Evolutionary conservation across 2,888 invertebrate species (phyloP).

Genomic region (Hemithea aestivaria): DNA sequence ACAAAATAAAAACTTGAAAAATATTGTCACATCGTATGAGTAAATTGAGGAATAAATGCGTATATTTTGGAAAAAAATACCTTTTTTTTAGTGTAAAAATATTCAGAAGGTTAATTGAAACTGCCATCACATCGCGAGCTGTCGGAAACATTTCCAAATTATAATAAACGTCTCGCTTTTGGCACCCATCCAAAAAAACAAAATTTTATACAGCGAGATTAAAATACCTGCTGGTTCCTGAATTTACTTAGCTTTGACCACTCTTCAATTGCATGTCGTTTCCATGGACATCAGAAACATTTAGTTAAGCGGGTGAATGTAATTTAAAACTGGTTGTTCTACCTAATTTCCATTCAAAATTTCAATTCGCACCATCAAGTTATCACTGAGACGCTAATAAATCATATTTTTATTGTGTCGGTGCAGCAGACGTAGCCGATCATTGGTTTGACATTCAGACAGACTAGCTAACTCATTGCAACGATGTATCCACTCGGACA

Average conservation of each 20-base stretch:
- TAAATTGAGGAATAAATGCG: no score
- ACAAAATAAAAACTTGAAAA: no score
- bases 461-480: slow-evolving; percentile 73
- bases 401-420: slow-evolving; percentile 73
- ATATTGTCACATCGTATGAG: no score
- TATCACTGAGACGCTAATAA: slow-evolving; percentile 72
- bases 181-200: slow-evolving; percentile 8
- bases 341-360: slow-evolving; percentile 22
- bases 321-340: no score
- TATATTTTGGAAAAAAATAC: no score
- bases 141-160: slow-evolving; percentile 12
- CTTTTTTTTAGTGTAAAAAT: slow-evolving; percentile 6
- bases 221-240: no score
- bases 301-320: no score
- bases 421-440: slow-evolving; percentile 65
- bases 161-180: slow-evolving; percentile 10
- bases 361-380: slow-evolving; percentile 53
- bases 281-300: slow-evolving; percentile 5
- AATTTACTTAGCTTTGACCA: no score
- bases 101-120: slow-evolving; percentile 8
- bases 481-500: slow-evolving; percentile 41
- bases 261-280: no score
- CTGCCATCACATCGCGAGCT: neutral
- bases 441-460: slow-evolving; percentile 79
- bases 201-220: neutral